Evolutionary conservation across 2,113 vertebrate species (phyloP).

Genomic region (Nesospiza acunhae): DNA sequence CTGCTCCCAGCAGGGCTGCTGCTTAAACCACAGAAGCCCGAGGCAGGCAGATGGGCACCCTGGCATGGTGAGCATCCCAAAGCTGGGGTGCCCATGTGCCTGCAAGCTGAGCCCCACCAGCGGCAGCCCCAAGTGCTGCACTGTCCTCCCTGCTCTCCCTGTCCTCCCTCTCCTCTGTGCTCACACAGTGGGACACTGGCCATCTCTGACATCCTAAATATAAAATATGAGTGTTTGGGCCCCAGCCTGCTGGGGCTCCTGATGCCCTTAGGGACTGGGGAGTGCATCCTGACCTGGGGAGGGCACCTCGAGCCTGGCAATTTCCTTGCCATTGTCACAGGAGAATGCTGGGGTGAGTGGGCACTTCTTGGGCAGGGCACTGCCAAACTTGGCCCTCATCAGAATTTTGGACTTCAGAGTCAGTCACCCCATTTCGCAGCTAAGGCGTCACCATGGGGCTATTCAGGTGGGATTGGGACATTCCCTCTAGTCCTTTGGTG

Average conservation of each 20-base stretch:
- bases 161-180: neutral
- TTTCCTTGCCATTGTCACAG: neutral
- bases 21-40: neutral
- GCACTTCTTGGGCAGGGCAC: neutral
- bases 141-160: neutral
- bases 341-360: neutral
- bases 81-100: rapidly evolving
- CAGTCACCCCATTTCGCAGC: neutral
- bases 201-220: neutral
- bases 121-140: neutral
- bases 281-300: neutral
- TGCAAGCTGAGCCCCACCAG: neutral
- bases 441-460: rapidly evolving
- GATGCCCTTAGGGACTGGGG: neutral
- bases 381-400: neutral
- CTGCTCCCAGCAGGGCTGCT: neutral
- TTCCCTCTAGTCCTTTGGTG: neutral
- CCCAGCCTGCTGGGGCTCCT: neutral
- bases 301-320: neutral
- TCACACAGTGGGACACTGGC: no score
- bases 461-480: neutral
- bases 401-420: neutral
- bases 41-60: neutral
- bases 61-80: rapidly evolving
- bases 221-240: neutral